phyloP scores from a whole-genome alignment of 2,888 invertebrate species.

The Hirtodrosophila cameraria region DNA sequence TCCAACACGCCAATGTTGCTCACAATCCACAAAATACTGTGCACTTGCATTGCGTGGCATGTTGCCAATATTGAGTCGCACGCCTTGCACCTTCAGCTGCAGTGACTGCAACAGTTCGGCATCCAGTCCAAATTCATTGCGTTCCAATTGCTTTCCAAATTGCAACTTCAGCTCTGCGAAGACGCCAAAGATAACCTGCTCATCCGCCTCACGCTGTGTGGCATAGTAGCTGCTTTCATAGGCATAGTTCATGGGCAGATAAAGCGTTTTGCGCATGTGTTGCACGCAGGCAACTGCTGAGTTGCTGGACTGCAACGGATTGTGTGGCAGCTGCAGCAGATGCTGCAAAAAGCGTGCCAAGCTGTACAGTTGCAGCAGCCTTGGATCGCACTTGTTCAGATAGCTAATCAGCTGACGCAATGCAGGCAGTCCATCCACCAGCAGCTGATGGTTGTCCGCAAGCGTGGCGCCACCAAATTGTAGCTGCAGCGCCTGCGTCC shows the following conservation, averaged over 20 bases:
- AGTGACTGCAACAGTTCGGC: slow-evolving; percentile 51
- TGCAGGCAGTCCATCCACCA: slow-evolving; percentile 54
- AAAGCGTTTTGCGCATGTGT: slow-evolving; percentile 76
- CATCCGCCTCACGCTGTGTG: slow-evolving; percentile 51
- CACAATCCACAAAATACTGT: slow-evolving; percentile 59
- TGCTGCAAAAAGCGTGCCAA: slow-evolving; percentile 69
- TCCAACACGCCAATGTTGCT: slow-evolving; percentile 51
- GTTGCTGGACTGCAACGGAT: too few species aligned
- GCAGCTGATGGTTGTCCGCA: slow-evolving; percentile 46
- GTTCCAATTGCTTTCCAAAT: slow-evolving; percentile 48
- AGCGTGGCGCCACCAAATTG: slow-evolving; percentile 55
- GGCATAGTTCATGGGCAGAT: slow-evolving; percentile 73
- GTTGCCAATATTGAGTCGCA: slow-evolving; percentile 77
- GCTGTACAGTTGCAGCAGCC: slow-evolving; percentile 64
- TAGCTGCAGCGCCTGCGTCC: slow-evolving; percentile 55
- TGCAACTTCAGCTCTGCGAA: slow-evolving; percentile 67
- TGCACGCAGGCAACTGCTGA: slow-evolving; percentile 54
- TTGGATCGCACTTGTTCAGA: slow-evolving; percentile 51
- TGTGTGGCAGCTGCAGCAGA: slow-evolving; percentile 61
- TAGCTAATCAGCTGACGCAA: slow-evolving; percentile 50
- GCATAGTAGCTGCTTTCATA: slow-evolving; percentile 68
- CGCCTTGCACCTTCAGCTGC: slow-evolving; percentile 52
- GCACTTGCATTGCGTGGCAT: slow-evolving; percentile 61
- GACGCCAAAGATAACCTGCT: slow-evolving; percentile 59
- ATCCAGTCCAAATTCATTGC: slow-evolving; percentile 62